Percentiles rank a stretch among this genome's conserved stretches.
Evolutionary conservation across 2,888 invertebrate genomes (phyloP).

Genomic region (Xestobium rufovillosum): DNA sequence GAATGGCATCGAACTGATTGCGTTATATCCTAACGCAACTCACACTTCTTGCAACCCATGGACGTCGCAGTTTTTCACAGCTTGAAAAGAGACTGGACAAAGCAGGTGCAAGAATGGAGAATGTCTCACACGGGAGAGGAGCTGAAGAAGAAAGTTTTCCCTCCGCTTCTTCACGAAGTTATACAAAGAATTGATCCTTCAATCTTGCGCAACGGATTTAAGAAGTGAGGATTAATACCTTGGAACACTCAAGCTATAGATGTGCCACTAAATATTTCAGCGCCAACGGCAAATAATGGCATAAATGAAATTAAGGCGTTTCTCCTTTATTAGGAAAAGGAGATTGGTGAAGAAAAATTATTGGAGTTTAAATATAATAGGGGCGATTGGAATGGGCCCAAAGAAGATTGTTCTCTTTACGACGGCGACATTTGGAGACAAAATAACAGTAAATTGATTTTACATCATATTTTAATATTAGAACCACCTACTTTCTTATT

Average conservation of each 20-base stretch:
- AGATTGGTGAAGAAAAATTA: too few species aligned
- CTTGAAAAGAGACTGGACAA: background rate
- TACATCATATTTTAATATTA: too few species aligned
- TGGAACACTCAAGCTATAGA: too few species aligned
- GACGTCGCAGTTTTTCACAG: conserved; percentile 4
- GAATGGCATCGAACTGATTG: conserved; percentile 2
- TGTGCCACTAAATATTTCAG: too few species aligned
- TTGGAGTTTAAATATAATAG: too few species aligned
- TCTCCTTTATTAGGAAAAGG: too few species aligned
- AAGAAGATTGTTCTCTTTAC: conserved; percentile 1
- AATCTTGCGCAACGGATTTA: conserved; percentile 1
- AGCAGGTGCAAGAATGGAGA: conserved; percentile 3
- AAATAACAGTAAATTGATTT: background rate
- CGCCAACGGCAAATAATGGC: too few species aligned
- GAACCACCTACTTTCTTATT: too few species aligned
- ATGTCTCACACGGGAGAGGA: conserved; percentile 4
- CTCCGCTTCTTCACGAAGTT: background rate
- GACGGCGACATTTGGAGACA: conserved; percentile 2
- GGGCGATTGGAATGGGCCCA: too few species aligned
- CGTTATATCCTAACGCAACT: conserved; percentile 3
- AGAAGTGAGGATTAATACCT: conserved; percentile 2
- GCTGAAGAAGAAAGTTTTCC: conserved; percentile 3
- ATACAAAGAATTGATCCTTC: background rate
- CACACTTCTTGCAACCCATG: conserved; percentile 1
- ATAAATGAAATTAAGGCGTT: too few species aligned